Conservation (phyloP, 1,140 invertebrate species). For the Tenebrio molitor region DNA sequence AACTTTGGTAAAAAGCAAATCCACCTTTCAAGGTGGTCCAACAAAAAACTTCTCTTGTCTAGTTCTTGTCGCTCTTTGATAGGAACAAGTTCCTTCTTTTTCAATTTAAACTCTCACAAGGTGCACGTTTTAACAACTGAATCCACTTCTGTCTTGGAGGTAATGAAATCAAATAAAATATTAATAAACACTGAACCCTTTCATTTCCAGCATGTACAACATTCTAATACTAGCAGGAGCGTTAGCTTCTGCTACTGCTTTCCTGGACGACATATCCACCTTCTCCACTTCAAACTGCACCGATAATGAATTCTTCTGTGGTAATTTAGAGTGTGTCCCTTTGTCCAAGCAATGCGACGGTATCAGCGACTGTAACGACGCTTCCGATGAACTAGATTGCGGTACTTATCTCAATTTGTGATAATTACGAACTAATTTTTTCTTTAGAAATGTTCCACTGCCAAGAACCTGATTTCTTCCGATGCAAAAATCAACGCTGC, state of each 20-base stretch:
- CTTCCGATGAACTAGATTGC: conserved; percentile 78
- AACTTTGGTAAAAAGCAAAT: no score
- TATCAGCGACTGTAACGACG: conserved; percentile 75
- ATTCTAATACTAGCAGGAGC: conserved; percentile 20
- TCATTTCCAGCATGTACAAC: conserved; percentile 21
- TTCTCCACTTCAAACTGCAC: conserved; percentile 45
- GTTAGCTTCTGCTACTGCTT: conserved; percentile 4
- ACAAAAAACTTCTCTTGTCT: no score
- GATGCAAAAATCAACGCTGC: conserved; percentile 69
- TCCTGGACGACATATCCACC: neutral
- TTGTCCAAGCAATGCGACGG: conserved; percentile 78
- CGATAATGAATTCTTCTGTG: conserved; percentile 53
- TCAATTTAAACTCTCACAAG: no score
- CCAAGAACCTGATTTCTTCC: conserved; percentile 56
- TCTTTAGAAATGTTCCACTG: conserved; percentile 59
- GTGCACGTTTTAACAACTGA: neutral
- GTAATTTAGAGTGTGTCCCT: conserved; percentile 56
- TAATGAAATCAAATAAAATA: no score
- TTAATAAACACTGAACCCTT: no score
- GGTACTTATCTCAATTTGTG: conserved; percentile 57
- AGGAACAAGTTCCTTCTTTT: no score
- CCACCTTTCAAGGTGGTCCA: no score
- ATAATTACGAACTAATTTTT: conserved; percentile 48
- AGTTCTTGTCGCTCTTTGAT: no score
- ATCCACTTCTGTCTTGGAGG: no score